Conservation (phyloP, 1,140 invertebrate species). For the Forficula auricularia region DNA sequence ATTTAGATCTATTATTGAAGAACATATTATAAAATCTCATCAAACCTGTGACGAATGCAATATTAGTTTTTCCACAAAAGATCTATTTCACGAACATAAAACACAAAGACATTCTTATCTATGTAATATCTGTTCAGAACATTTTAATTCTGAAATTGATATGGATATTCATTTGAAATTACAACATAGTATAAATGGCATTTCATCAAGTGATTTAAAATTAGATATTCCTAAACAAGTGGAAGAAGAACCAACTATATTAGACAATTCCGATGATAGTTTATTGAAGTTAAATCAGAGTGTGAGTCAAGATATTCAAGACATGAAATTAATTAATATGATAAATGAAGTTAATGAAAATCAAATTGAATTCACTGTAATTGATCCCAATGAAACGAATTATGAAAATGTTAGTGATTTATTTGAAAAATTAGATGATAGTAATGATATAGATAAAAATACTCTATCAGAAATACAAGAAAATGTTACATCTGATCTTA, state of each 20-base stretch:
- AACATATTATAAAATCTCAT: too few relatives aligned
- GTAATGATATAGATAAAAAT: too few relatives aligned
- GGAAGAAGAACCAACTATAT: not conserved
- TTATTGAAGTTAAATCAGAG: constrained; percentile 7
- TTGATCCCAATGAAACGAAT: too few relatives aligned
- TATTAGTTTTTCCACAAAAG: not conserved
- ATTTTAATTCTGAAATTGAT: constrained; percentile 1
- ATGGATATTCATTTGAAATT: constrained; percentile 7
- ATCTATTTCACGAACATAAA: constrained; percentile 5
- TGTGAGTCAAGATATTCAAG: constrained; percentile 6
- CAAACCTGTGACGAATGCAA: constrained; percentile 7
- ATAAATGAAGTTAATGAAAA: constrained; percentile 4
- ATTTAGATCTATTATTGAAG: too few relatives aligned
- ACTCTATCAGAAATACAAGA: too few relatives aligned
- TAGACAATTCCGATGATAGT: too few relatives aligned
- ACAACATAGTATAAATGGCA: not conserved
- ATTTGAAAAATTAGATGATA: too few relatives aligned
- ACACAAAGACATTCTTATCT: not conserved
- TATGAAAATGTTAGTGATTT: too few relatives aligned
- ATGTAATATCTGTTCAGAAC: constrained; percentile 5
- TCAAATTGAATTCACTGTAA: too few relatives aligned
- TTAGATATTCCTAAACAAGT: not conserved
- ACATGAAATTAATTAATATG: constrained; percentile 1
- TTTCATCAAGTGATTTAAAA: not conserved
- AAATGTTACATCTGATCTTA: too few relatives aligned